phyloP scores from a whole-genome alignment of 2,888 invertebrate genomes.

The Eledone cirrhosa region DNA sequence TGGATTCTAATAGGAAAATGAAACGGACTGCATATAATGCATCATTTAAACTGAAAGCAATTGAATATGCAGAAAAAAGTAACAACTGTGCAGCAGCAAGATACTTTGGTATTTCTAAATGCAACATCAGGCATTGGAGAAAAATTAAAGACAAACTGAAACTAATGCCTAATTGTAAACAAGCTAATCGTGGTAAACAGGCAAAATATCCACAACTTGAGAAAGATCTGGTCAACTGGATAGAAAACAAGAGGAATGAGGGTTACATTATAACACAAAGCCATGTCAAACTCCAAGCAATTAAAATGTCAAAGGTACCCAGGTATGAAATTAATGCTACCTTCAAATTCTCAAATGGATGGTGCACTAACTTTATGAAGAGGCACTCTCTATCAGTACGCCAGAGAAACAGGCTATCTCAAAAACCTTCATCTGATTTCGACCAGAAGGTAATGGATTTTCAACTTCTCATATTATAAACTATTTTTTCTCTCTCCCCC shows the following conservation, averaged over 20 bases:
- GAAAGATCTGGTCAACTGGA: neutral
- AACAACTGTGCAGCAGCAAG: neutral
- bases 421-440: no score
- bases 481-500: no score
- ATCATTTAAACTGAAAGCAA: neutral
- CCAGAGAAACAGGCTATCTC: no score
- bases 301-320: neutral
- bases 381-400: slow-evolving; percentile 1
- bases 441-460: no score
- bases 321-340: neutral
- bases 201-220: neutral
- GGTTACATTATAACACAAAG: neutral
- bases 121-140: neutral
- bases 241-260: neutral
- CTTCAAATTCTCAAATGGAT: slow-evolving; percentile 4
- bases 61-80: slow-evolving; percentile 3
- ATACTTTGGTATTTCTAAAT: neutral
- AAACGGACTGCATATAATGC: neutral
- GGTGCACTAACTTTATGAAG: neutral
- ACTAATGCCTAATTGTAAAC: neutral
- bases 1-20: no score
- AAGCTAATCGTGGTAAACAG: neutral
- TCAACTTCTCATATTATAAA: no score
- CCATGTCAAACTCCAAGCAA: neutral
- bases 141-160: slow-evolving; percentile 1